Conservation (phyloP, 2,797 vertebrate genomes). For the Myiotriccus ornatus region DNA sequence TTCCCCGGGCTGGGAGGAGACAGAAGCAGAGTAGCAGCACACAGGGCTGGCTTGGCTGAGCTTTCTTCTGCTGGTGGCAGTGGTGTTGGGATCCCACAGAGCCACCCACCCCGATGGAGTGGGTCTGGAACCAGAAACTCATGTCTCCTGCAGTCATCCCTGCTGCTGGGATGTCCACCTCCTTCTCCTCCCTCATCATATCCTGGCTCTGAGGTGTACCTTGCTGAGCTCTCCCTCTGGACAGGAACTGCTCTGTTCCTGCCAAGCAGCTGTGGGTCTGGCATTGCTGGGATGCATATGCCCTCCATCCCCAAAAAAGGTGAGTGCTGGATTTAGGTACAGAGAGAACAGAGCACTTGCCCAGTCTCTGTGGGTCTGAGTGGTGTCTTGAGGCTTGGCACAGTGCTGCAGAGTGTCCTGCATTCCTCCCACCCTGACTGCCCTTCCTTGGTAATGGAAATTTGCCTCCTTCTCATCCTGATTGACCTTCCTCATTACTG, state of each 20-base stretch:
- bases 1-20: not conserved
- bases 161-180: not conserved
- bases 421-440: not conserved
- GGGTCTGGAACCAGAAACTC: not conserved
- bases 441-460: not conserved
- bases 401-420: not conserved
- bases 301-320: not conserved
- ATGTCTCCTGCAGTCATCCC: not conserved
- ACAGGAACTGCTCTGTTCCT: not conserved
- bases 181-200: rapidly evolving
- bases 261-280: not conserved
- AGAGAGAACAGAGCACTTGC: not conserved
- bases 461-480: not conserved
- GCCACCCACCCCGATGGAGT: rapidly evolving
- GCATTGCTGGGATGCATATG: not conserved
- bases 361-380: not conserved
- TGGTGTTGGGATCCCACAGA: not conserved
- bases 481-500: not conserved
- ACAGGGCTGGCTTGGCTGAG: not conserved
- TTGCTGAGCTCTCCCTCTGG: not conserved
- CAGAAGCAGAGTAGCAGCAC: not conserved
- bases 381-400: not conserved
- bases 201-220: not conserved
- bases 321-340: not conserved
- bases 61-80: not conserved